Evolutionary conservation across 2,797 vertebrate species (phyloP).

Genomic region (Eurystomus glaucurus): DNA sequence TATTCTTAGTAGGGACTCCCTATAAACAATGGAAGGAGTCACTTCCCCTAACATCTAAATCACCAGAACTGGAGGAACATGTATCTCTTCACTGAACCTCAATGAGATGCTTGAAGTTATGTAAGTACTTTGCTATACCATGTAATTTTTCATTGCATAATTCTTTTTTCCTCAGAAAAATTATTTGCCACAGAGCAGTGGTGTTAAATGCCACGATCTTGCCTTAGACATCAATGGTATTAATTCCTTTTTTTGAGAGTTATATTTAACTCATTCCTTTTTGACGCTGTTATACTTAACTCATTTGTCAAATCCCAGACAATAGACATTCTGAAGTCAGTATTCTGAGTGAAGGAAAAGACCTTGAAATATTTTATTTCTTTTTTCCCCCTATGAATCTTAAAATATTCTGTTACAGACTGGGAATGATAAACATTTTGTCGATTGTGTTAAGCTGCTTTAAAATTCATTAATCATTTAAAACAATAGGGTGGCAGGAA

Average conservation of each 20-base stretch:
- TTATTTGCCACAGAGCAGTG: neutral
- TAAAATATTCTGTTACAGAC: neutral
- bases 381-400: accelerated
- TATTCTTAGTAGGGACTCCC: neutral
- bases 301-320: neutral
- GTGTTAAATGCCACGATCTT: neutral
- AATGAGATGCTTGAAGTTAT: neutral
- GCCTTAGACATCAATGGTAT: neutral
- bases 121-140: neutral
- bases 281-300: neutral
- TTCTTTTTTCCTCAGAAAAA: neutral
- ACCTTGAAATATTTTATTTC: neutral
- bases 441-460: slow-evolving; percentile 30
- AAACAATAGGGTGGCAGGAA: slow-evolving; percentile 66
- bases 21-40: neutral
- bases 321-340: neutral
- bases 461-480: slow-evolving; percentile 13
- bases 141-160: neutral
- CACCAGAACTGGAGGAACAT: neutral
- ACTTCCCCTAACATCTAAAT: neutral
- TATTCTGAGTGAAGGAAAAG: neutral
- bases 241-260: neutral
- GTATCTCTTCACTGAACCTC: neutral
- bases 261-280: neutral
- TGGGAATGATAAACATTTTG: neutral